Conservation (phyloP, 2,888 invertebrate genomes). For the Drosophila histrio region DNA sequence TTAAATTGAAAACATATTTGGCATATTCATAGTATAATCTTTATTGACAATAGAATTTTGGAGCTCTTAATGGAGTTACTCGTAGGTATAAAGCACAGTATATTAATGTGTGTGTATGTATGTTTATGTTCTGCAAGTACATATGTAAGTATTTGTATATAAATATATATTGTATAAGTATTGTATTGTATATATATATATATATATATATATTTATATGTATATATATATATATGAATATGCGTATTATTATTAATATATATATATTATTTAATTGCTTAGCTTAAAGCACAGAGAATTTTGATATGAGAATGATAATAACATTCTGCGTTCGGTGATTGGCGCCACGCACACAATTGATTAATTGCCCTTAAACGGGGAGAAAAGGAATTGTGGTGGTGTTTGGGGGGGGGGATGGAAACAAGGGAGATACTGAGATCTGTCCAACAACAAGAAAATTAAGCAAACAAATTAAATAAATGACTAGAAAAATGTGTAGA, state of each 20-base stretch:
- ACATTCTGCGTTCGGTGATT: constrained; percentile 57
- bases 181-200: constrained; percentile 34
- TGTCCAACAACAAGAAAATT: constrained; percentile 9
- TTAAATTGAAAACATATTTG: background rate
- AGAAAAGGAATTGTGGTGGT: background rate
- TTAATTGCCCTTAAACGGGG: background rate
- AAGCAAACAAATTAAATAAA: constrained; percentile 15
- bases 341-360: constrained; percentile 42
- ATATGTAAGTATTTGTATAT: constrained; percentile 54
- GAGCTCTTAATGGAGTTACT: constrained; percentile 62
- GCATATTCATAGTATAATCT: constrained; percentile 35
- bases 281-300: constrained; percentile 78
- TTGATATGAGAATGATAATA: constrained; percentile 72
- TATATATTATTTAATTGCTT: constrained; percentile 66
- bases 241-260: constrained; percentile 30
- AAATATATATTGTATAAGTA: constrained; percentile 50
- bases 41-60: constrained; percentile 76
- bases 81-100: constrained; percentile 72
- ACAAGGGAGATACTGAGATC: constrained; percentile 22
- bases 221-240: constrained; percentile 33
- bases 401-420: background rate
- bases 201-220: constrained; percentile 26
- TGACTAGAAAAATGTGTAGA: constrained; percentile 59
- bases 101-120: constrained; percentile 47
- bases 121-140: constrained; percentile 30